phyloP scores from a whole-genome alignment of 35 echinoderm and acorn worm genomes.

The Anneissia japonica region DNA sequence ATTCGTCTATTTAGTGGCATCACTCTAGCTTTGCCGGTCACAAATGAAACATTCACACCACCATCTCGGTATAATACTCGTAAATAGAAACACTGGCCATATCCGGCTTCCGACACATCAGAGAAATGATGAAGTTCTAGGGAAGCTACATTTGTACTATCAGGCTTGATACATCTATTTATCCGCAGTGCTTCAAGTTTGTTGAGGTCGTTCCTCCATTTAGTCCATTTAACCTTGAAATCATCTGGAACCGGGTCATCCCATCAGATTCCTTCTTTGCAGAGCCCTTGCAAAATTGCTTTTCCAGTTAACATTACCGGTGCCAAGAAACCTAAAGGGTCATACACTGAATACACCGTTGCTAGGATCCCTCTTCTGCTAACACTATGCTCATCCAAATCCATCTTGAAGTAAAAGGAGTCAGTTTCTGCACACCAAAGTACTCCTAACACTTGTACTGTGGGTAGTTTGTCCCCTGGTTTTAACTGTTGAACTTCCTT shows the following conservation, averaged over 20 bases:
- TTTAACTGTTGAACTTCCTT: conserved; percentile 1
- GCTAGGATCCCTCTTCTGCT: background rate
- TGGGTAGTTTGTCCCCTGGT: conserved; percentile 1
- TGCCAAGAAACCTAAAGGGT: background rate
- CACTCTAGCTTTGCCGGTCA: background rate
- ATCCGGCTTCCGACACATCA: conserved; percentile 35
- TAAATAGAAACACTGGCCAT: conserved; percentile 37
- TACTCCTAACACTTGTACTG: conserved; percentile 27
- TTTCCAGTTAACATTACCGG: background rate
- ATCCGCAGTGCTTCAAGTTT: conserved; percentile 19
- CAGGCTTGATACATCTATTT: background rate
- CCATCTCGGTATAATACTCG: background rate
- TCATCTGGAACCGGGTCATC: conserved; percentile 45
- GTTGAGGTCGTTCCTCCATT: conserved; percentile 37
- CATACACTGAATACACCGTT: background rate
- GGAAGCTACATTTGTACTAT: background rate
- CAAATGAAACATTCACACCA: background rate
- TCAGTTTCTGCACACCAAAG: too few relatives aligned
- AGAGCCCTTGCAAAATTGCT: conserved; percentile 20
- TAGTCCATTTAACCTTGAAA: conserved; percentile 26
- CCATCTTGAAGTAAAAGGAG: background rate
- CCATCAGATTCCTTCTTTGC: conserved; percentile 20
- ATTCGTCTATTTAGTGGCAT: background rate
- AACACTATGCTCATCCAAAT: background rate
- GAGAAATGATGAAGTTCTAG: conserved; percentile 43